These are phyloP conservation scores for Eristalinus aeneus DNA, from an alignment of 2,888 invertebrate genomes.

Conservation along the genomic window DNA sequence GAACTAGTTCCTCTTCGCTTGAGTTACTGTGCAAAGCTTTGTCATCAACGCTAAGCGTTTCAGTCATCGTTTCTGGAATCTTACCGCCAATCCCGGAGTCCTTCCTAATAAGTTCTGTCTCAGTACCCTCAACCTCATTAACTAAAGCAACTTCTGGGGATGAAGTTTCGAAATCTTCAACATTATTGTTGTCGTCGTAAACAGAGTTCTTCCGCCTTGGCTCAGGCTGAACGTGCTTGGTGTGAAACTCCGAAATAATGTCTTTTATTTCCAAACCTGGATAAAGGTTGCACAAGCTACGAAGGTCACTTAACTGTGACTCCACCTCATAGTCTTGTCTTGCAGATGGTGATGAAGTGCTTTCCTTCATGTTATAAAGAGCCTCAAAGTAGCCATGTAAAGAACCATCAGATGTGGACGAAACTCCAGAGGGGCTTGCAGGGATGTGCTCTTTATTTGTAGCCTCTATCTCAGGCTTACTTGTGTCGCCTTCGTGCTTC, in stretches of 20 bases:
- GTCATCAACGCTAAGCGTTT: too few species aligned
- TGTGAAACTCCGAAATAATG: slow-evolving; percentile 9
- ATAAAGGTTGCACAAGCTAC: slow-evolving; percentile 12
- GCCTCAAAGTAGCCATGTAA: slow-evolving; percentile 7
- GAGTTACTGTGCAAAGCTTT: too few species aligned
- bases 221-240: slow-evolving; percentile 7
- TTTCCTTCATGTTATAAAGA: not conserved
- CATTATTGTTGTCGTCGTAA: slow-evolving; percentile 24
- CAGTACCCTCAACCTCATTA: not conserved
- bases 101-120: not conserved
- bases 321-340: slow-evolving; percentile 28
- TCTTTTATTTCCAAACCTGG: slow-evolving; percentile 5
- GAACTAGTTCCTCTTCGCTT: not conserved
- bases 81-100: not conserved
- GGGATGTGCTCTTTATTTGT: not conserved
- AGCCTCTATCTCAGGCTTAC: not conserved
- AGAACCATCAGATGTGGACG: not conserved
- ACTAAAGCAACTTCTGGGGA: not conserved
- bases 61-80: too few species aligned
- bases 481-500: not conserved
- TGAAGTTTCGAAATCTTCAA: not conserved
- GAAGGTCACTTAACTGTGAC: slow-evolving; percentile 29
- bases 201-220: not conserved
- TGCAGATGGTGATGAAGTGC: not conserved
- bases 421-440: not conserved